Evolutionary conservation across 2,888 invertebrate species (phyloP).

Genomic region (Drosophila nr. perissopoda): DNA sequence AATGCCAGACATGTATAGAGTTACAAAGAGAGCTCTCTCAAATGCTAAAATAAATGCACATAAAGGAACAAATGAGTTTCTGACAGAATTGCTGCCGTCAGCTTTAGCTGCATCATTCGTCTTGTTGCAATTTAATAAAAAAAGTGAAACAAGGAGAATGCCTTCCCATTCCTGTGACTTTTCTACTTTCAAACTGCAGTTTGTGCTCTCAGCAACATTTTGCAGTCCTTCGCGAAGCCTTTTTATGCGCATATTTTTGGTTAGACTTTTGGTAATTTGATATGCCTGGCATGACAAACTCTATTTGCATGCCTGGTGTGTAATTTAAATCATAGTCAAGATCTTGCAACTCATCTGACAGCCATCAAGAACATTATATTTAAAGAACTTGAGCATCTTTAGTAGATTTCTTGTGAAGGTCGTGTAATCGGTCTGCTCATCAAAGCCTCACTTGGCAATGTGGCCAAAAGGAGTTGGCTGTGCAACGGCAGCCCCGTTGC

Average conservation of each 20-base stretch:
- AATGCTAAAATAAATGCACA: constrained; percentile 16
- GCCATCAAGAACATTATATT: constrained; percentile 6
- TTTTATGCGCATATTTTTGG: constrained; percentile 70
- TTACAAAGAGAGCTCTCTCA: constrained; percentile 4
- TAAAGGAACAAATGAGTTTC: constrained; percentile 14
- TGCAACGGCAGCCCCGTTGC: constrained; percentile 15
- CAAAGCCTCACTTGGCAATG: constrained; percentile 42
- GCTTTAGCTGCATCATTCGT: constrained; percentile 42
- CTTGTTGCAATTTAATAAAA: constrained; percentile 68
- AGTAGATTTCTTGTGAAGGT: constrained; percentile 5
- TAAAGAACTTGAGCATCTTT: not conserved
- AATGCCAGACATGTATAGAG: constrained; percentile 53
- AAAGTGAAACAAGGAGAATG: constrained; percentile 57
- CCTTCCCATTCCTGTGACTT: constrained; percentile 34
- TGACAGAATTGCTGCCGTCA: constrained; percentile 30
- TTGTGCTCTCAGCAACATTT: constrained; percentile 2
- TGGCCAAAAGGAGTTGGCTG: constrained; percentile 29
- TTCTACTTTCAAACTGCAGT: constrained; percentile 20
- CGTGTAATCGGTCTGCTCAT: constrained; percentile 14
- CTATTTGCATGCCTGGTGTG: not conserved
- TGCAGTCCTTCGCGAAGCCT: constrained; percentile 33
- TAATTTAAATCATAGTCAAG: constrained; percentile 9
- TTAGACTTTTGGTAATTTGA: constrained; percentile 61
- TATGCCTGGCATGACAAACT: constrained; percentile 33
- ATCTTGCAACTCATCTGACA: constrained; percentile 2